These are phyloP conservation scores for Nephila pilipes DNA, from an alignment of 1,140 invertebrate species.

Conservation along the genomic window DNA sequence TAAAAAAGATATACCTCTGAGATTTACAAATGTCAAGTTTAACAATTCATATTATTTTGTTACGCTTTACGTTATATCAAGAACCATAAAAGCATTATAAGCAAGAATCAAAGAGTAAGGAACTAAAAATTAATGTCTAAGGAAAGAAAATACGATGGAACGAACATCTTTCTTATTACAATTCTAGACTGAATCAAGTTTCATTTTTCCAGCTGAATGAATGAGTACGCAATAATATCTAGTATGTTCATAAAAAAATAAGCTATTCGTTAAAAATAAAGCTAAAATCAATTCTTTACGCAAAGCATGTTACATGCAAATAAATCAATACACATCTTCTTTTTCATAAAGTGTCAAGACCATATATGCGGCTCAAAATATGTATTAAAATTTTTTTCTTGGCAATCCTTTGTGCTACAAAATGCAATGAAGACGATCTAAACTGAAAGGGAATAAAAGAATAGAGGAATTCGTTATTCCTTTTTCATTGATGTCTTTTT, in stretches of 20 bases:
- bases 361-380: neutral
- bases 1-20: no score
- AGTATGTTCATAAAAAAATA: neutral
- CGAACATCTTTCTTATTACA: neutral
- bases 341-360: constrained; percentile 12
- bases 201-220: neutral
- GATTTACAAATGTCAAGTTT: no score
- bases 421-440: constrained; percentile 27
- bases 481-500: neutral
- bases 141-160: no score
- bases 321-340: constrained; percentile 15
- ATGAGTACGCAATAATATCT: neutral
- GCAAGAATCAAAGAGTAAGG: no score
- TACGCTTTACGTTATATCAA: no score
- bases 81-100: no score
- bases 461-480: constrained; percentile 14
- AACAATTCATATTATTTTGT: no score
- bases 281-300: constrained; percentile 4
- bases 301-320: constrained; percentile 26
- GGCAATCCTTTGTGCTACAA: neutral
- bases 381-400: neutral
- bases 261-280: neutral
- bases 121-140: no score
- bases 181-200: neutral
- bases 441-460: constrained; percentile 9